Evolutionary conservation across 2,113 vertebrate species (phyloP).

Genomic region (Microcebus tavaratra): DNA sequence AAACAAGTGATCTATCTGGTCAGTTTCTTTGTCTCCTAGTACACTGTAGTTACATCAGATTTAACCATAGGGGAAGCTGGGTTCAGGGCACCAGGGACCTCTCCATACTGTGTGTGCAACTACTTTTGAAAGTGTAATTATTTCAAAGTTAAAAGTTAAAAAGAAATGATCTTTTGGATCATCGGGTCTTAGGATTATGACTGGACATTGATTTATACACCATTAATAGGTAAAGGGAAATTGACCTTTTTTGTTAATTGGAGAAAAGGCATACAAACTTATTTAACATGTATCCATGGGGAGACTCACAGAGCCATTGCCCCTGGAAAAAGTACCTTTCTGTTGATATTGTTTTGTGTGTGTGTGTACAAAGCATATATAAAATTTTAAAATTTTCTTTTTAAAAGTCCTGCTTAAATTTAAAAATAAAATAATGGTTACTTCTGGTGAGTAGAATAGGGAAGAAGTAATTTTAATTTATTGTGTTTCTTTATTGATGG

Average conservation of each 20-base stretch:
- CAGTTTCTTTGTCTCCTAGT: no score
- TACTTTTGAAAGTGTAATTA: no score
- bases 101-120: no score
- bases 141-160: background rate
- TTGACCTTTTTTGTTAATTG: background rate
- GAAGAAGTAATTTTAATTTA: background rate
- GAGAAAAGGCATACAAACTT: no score
- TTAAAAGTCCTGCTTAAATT: background rate
- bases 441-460: background rate
- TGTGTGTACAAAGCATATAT: conserved; percentile 69
- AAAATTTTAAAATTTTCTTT: conserved; percentile 42
- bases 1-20: no score
- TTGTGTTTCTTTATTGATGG: background rate
- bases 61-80: no score
- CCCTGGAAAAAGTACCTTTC: conserved; percentile 50
- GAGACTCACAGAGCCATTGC: no score
- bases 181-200: conserved; percentile 55
- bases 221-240: conserved; percentile 55
- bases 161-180: conserved; percentile 17
- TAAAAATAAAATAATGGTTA: background rate
- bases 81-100: no score
- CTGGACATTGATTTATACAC: conserved; percentile 3
- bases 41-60: no score
- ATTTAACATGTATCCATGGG: no score
- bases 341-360: conserved; percentile 62